Evolutionary conservation across 2,888 invertebrate species (phyloP).

Genomic region (Heliconius aoede): DNA sequence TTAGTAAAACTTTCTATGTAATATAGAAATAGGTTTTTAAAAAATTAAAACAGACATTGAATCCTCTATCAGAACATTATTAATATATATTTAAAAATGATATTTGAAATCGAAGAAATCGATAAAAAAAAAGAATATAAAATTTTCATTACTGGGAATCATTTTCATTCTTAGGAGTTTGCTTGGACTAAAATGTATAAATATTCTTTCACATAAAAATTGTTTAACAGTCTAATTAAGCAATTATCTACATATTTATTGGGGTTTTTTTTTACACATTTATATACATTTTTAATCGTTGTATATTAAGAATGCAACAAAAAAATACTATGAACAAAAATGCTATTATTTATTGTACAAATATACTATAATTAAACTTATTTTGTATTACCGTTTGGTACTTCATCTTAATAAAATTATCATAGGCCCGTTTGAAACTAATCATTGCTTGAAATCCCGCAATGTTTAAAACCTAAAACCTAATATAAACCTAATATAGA

Average conservation of each 20-base stretch:
- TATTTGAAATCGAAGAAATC: neutral
- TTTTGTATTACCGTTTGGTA: slow-evolving; percentile 7
- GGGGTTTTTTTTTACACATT: neutral
- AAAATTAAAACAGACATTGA: neutral
- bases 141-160: neutral
- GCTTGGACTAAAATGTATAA: too few relatives aligned
- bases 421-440: slow-evolving; percentile 59
- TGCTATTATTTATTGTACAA: neutral
- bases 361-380: slow-evolving; percentile 1
- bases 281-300: slow-evolving; percentile 1
- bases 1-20: too few relatives aligned
- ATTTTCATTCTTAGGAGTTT: too few relatives aligned
- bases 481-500: neutral
- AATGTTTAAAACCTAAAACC: slow-evolving; percentile 17
- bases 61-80: neutral
- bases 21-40: too few relatives aligned
- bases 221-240: neutral
- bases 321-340: neutral
- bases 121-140: neutral
- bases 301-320: neutral
- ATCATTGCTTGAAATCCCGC: slow-evolving; percentile 25
- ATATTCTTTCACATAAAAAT: too few relatives aligned
- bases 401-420: slow-evolving; percentile 31
- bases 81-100: neutral
- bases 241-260: neutral